Conservation (phyloP, 2,888 invertebrate genomes). For the Aspidiotus rigidus region DNA sequence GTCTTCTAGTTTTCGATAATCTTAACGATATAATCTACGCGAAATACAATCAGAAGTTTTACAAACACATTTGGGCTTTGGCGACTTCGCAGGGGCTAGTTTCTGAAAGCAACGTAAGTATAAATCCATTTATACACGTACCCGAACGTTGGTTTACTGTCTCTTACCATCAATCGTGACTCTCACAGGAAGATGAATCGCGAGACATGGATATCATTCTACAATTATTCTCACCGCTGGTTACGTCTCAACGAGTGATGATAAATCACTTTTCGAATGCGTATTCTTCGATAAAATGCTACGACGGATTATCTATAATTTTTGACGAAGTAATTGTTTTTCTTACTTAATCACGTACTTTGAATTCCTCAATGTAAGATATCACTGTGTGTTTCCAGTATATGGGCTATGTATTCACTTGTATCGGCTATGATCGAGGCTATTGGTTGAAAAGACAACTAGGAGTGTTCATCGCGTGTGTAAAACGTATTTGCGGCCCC, state of each 20-base stretch:
- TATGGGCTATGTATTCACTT: slow-evolving; percentile 73
- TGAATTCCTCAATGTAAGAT: background rate
- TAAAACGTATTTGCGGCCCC: slow-evolving; percentile 72
- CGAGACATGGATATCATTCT: slow-evolving; percentile 59
- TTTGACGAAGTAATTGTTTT: slow-evolving; percentile 64
- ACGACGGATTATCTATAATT: slow-evolving; percentile 70
- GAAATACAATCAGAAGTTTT: slow-evolving; percentile 58
- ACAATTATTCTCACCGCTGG: slow-evolving; percentile 80
- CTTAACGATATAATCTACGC: slow-evolving; percentile 62
- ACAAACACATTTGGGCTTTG: slow-evolving; percentile 47
- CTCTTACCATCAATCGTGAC: background rate
- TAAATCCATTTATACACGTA: too few relatives aligned
- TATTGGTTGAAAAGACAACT: slow-evolving; percentile 63
- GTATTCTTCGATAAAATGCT: slow-evolving; percentile 76
- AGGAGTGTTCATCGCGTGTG: slow-evolving; percentile 65
- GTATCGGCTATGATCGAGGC: slow-evolving; percentile 60
- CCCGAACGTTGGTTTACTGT: background rate
- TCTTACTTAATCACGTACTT: background rate
- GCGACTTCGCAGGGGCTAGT: slow-evolving; percentile 48
- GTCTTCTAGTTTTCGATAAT: slow-evolving; percentile 60
- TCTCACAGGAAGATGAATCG: background rate
- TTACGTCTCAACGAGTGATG: slow-evolving; percentile 85
- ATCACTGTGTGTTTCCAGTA: slow-evolving; percentile 49
- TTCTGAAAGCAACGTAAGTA: slow-evolving; percentile 36
- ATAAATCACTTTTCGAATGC: slow-evolving; percentile 86